Evolutionary conservation across 1,140 invertebrate genomes (phyloP), one percentile per base, ranked within the genome.

Genomic region (Alviniconcha marisindica): DNA sequence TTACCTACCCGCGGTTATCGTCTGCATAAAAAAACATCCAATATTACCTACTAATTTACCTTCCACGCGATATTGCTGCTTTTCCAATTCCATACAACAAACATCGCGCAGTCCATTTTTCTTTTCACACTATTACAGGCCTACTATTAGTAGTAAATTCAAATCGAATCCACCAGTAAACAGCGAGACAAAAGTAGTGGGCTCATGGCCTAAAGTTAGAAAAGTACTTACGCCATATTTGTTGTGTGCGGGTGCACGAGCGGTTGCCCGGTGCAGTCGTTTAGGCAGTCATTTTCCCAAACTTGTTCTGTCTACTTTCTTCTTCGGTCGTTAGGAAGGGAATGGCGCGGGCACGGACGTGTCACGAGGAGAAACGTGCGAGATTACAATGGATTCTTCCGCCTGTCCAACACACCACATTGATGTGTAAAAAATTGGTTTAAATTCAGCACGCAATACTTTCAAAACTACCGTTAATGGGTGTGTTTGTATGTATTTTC

Each of bases 211-310:
- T 24, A 63, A 63, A 63, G 24, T 31, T n/a, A 77, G 40, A 42
- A 78, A 18, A 21, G 38, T 63, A 77, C 83, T 85, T 81, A 83
- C 74, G 40, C 77, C 44, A 77, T 85, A 66, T 77, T 73, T 85
- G 74, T 82, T 40, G 80, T 84, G 78, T 84, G 60, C 24, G 77
- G 24, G 84, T 82, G 77, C 84, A 85, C 51, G 60, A 85, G 36
- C 66, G 82, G 38, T 42, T 79, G 81, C 48, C 82, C 81, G 66
- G 44, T 85, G 74, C 33, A 40, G 76, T 77, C 66, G 79, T 80
- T 83, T 76, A 56, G 48, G 66, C 84, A 48, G 71, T 42, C 84
- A 69, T 73, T 28, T 44, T 69, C 81, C 74, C 15, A 31, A 31
- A 7, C 33, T 69, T 54, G 15, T 63, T 82, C 28, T 51, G 5